Conservation (phyloP, 1,140 invertebrate species). For the Dinothrombium tinctorium region DNA sequence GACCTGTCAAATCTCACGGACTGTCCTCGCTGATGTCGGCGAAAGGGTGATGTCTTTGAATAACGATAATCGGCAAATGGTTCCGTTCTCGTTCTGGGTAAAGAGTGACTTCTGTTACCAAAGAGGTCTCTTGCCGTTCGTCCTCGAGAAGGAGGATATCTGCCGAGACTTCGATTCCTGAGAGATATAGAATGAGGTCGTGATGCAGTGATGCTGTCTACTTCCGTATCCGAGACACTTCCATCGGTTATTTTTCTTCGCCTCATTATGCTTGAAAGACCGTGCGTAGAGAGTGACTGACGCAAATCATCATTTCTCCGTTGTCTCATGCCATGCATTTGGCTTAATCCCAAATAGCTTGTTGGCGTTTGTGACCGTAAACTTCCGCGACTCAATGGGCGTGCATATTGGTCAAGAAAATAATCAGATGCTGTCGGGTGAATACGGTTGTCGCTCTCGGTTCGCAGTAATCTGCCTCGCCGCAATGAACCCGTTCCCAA, state of each 20-base stretch:
- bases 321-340: background rate
- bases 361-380: constrained; percentile 9
- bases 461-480: constrained; percentile 15
- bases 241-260: constrained; percentile 31
- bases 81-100: background rate
- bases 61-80: background rate
- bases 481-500: constrained; percentile 5
- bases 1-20: background rate
- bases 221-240: constrained; percentile 82
- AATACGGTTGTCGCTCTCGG: constrained; percentile 20
- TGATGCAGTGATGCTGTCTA: constrained; percentile 38
- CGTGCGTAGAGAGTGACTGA: constrained; percentile 4
- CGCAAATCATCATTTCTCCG: background rate
- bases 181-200: constrained; percentile 23
- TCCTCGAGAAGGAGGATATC: background rate
- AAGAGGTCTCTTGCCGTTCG: background rate
- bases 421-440: constrained; percentile 14
- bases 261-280: constrained; percentile 12
- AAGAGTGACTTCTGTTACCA: background rate
- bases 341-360: constrained; percentile 1
- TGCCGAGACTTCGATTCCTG: background rate
- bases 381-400: constrained; percentile 13
- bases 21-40: background rate
- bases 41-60: background rate
- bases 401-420: constrained; percentile 8